Base-by-base conservation (phyloP, 2,113 vertebrate species). In the Meriones unguiculatus region DNA sequence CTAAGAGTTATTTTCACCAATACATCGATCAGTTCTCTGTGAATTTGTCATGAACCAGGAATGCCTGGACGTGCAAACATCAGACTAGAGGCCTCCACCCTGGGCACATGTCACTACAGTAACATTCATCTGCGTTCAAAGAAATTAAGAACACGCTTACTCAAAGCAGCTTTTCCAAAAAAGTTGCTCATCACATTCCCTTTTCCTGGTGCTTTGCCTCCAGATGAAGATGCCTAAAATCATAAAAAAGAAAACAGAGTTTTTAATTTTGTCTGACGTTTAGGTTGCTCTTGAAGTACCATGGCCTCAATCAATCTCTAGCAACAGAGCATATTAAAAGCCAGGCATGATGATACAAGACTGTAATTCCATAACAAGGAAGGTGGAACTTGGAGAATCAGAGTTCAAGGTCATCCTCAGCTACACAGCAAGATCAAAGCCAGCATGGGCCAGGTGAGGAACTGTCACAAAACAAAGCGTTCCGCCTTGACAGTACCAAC, bases 111-210 rank as follows among this genome's bases (percentile, higher is more conserved):
- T 46, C 72, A 92, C 80, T 89, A 75, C 10, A 87, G 67, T 81
- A 95, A 85, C 59, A 72, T 73, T 87, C 67, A 95, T 3, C 30
- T 50, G 54, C 95, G 50, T 76, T 65, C 87, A 89, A 93, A 52
- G 22, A 97, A 96, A 77, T 38, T 89, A 92, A 96, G 30, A 95
- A 85, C 30, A 93, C 91, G 98, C 99, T 99, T 98, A 99, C 99
- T 99, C 97, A 98, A 96, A 88, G 98, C 98, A 98, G 99, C 99
- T 98, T 98, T 99, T 73, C 99, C 99, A 98, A 99, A 99, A 98
- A 99, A 99, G 97, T 99, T 99, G 93, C 94, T 98, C 97, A 99
- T 97, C 4, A 98, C 90, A 89, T 77, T 99, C 59, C 93, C 75
- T 97, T 99, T 99, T 32, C 82, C 95, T 4, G 98, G 84, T 10